Evolutionary conservation across 2,797 vertebrate genomes (phyloP).

Genomic region (Acrocephalus scirpaceus): DNA sequence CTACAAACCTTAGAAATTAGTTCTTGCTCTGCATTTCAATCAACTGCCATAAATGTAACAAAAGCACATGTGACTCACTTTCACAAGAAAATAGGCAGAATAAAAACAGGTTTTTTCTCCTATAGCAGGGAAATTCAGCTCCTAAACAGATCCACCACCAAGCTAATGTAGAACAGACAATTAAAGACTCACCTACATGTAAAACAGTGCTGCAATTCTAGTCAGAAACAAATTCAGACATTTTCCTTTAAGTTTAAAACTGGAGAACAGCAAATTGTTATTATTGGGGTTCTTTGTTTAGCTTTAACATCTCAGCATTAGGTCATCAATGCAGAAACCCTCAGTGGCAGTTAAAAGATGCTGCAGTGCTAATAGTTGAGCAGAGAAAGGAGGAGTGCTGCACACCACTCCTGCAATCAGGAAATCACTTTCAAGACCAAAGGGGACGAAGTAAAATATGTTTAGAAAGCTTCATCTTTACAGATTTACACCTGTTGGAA

Average conservation of each 20-base stretch:
- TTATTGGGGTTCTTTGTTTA: neutral
- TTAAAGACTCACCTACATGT: neutral
- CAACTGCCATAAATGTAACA: neutral
- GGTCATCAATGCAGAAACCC: neutral
- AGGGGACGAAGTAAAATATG: neutral
- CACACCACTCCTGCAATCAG: neutral
- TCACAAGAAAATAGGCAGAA: neutral
- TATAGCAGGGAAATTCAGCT: neutral
- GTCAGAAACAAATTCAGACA: neutral
- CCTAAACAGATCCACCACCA: neutral
- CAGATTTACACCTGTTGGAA: neutral
- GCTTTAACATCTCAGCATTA: neutral
- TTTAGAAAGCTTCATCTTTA: neutral
- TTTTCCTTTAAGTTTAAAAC: neutral
- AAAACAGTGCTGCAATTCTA: neutral
- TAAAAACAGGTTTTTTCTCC: neutral
- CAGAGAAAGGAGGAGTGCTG: accelerated
- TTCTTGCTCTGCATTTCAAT: neutral
- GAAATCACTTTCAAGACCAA: neutral
- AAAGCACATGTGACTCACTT: neutral
- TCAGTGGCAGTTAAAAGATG: neutral
- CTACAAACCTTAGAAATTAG: neutral
- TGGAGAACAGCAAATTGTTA: neutral
- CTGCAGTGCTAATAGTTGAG: neutral
- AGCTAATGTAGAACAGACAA: neutral